Conservation (phyloP, 2,888 invertebrate genomes). For the Theretra japonica region DNA sequence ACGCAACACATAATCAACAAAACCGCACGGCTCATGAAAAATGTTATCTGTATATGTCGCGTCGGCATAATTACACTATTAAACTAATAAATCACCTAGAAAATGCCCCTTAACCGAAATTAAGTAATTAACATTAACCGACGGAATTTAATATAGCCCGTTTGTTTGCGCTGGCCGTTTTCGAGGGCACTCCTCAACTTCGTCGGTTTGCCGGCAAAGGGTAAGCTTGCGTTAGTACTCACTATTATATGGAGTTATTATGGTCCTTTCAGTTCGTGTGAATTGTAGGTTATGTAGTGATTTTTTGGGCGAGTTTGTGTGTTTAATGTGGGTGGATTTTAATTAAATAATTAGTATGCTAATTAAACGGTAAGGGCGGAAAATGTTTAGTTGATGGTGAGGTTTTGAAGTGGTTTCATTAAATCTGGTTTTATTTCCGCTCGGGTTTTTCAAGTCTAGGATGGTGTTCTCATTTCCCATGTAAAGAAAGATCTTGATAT, state of each 20-base stretch:
- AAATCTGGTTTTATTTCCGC: neutral
- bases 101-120: slow-evolving; percentile 71
- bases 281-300: slow-evolving; percentile 12
- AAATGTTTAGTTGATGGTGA: neutral
- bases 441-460: neutral
- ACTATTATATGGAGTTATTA: slow-evolving; percentile 47
- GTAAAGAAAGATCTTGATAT: too few species aligned
- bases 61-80: slow-evolving; percentile 66
- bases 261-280: slow-evolving; percentile 15
- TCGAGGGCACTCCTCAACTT: slow-evolving; percentile 50
- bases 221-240: slow-evolving; percentile 64
- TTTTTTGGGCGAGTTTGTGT: slow-evolving; percentile 25
- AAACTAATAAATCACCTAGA: slow-evolving; percentile 71
- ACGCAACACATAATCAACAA: slow-evolving; percentile 31
- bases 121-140: slow-evolving; percentile 69
- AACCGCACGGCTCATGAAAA: slow-evolving; percentile 33
- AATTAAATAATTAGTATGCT: slow-evolving; percentile 7
- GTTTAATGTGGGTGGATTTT: slow-evolving; percentile 17
- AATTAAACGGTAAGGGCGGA: neutral
- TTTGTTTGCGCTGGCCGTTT: slow-evolving; percentile 46
- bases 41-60: slow-evolving; percentile 58
- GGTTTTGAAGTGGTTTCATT: neutral
- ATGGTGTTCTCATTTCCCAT: neutral
- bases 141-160: slow-evolving; percentile 22
- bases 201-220: slow-evolving; percentile 50